A percentile compares a stretch with the other conserved stretches of the same genome.
Evolutionary conservation across 2,113 vertebrate species (phyloP).

Genomic region (Xiphophorus couchianus): DNA sequence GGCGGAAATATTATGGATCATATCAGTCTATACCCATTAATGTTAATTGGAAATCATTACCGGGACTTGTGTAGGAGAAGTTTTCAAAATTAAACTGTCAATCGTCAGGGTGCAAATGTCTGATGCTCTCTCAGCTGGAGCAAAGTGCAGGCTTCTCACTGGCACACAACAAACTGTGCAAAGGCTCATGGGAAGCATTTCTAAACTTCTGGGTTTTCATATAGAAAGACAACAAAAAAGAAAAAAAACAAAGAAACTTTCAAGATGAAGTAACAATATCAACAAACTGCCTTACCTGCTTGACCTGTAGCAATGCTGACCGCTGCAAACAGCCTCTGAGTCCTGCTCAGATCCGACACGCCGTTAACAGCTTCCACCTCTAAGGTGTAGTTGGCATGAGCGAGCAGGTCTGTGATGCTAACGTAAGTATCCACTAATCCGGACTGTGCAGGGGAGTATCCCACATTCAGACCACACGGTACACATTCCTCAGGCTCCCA

Average conservation of each 20-base stretch:
- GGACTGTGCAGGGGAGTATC: constrained; percentile 91
- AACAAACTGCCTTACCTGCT: constrained; percentile 87
- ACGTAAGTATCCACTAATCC: constrained; percentile 94
- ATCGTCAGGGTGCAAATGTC: constrained; percentile 8
- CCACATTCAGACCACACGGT: constrained; percentile 92
- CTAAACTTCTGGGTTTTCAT: not conserved
- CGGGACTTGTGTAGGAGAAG: constrained; percentile 35
- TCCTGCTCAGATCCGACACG: constrained; percentile 95
- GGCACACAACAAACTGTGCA: not conserved
- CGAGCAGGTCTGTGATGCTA: constrained; percentile 92
- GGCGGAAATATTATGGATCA: constrained; percentile 58
- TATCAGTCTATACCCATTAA: constrained; percentile 53
- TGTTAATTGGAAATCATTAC: constrained; percentile 60
- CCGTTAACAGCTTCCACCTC: constrained; percentile 99
- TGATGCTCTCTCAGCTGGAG: constrained; percentile 23
- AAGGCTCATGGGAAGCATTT: not conserved
- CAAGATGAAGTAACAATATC: not conserved
- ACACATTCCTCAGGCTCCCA: constrained; percentile 97
- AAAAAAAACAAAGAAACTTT: not conserved
- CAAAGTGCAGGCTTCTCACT: not conserved
- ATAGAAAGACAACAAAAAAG: too few species aligned
- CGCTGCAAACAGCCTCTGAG: constrained; percentile 95
- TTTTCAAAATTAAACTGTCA: constrained; percentile 52
- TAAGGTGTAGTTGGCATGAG: constrained; percentile 97
- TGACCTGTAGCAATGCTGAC: constrained; percentile 96